Conservation (phyloP, 2,113 vertebrate genomes). For the Dicentrarchus labrax region DNA sequence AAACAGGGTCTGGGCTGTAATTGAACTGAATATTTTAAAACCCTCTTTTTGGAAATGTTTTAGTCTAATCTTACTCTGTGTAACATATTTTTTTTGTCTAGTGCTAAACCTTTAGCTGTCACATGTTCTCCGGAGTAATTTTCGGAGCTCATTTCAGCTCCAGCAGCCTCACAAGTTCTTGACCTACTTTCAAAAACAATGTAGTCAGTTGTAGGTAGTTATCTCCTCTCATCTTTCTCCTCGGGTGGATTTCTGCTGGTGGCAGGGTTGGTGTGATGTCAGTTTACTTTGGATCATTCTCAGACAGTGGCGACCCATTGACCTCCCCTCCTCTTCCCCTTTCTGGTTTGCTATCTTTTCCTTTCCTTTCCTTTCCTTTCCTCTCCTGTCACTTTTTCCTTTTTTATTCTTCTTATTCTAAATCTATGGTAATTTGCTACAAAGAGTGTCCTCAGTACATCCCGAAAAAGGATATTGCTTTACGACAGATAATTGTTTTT, state of each 20-base stretch:
- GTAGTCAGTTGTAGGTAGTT: constrained; percentile 59
- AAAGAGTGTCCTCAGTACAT: constrained; percentile 24
- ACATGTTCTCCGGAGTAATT: constrained; percentile 41
- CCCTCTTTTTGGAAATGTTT: neutral
- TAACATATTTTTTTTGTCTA: constrained; percentile 2
- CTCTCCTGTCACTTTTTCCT: constrained; percentile 4
- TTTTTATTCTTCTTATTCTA: constrained; percentile 19
- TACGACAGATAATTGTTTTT: constrained; percentile 64
- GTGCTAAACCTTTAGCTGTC: constrained; percentile 32
- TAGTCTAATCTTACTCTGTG: neutral
- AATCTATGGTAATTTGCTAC: constrained; percentile 40
- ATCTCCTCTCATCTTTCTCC: constrained; percentile 67
- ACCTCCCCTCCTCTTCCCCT: constrained; percentile 8
- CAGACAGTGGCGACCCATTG: constrained; percentile 55
- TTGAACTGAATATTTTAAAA: neutral
- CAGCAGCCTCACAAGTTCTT: constrained; percentile 49
- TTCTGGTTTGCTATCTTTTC: constrained; percentile 13
- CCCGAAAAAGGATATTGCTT: constrained; percentile 32
- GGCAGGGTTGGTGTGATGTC: constrained; percentile 65
- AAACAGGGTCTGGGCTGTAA: neutral
- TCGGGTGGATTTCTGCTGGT: constrained; percentile 56
- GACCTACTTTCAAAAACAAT: constrained; percentile 71
- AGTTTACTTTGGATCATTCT: constrained; percentile 69
- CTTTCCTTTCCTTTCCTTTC: constrained; percentile 4
- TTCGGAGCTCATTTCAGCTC: constrained; percentile 27